phyloP scores from a whole-genome alignment of 1,140 invertebrate species.

The Epicauta chinensis region DNA sequence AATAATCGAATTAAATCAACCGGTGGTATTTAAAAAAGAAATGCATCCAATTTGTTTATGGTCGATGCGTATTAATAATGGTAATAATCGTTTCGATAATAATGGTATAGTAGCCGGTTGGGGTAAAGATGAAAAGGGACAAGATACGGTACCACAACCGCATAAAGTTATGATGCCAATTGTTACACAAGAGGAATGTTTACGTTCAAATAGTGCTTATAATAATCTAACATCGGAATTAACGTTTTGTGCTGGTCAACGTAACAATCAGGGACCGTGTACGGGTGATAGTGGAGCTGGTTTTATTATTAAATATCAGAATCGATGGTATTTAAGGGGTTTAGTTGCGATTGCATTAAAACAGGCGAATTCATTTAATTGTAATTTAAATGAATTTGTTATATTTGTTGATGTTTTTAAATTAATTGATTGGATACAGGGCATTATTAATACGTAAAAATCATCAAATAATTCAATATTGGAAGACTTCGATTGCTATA shows the following conservation, averaged over 20 bases:
- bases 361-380: slow-evolving; percentile 33
- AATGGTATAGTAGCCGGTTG: slow-evolving; percentile 47
- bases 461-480: no score
- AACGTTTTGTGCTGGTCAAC: slow-evolving; percentile 51
- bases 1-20: slow-evolving; percentile 23
- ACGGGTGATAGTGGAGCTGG: slow-evolving; percentile 37
- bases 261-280: slow-evolving; percentile 32
- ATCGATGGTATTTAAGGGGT: slow-evolving; percentile 45
- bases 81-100: no score
- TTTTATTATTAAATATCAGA: slow-evolving; percentile 29
- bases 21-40: slow-evolving; percentile 23
- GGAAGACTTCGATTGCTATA: no score
- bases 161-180: slow-evolving; percentile 49
- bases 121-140: slow-evolving; percentile 50
- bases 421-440: slow-evolving; percentile 44
- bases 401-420: slow-evolving; percentile 49
- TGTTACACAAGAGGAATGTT: slow-evolving; percentile 51
- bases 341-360: slow-evolving; percentile 44
- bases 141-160: slow-evolving; percentile 44
- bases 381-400: slow-evolving; percentile 45
- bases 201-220: slow-evolving; percentile 48
- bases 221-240: slow-evolving; percentile 49
- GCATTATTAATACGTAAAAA: slow-evolving; percentile 8
- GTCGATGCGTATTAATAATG: slow-evolving; percentile 39
- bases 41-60: slow-evolving; percentile 55